Base-by-base conservation (phyloP, 2,797 vertebrate species). In the Selene dorsalis region DNA sequence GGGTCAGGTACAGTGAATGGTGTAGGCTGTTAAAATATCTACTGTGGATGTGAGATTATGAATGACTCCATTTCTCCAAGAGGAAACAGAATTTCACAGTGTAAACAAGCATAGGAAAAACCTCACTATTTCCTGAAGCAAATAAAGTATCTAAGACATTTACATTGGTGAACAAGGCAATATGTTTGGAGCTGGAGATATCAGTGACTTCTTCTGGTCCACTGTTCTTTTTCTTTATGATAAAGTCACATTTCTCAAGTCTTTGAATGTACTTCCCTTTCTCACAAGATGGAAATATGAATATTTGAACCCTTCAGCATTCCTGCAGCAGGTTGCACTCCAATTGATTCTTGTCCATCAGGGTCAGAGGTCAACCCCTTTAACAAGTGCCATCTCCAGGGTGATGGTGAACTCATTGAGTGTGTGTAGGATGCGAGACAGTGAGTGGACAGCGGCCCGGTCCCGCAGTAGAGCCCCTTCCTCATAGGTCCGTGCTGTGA, bases 321-420 rank as follows among this genome's bases (percentile, higher is more conserved):
- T 76, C 41, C 35, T 63, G 69, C 72, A 59, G 48, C 4, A 7
- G 35, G 35, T 53, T 61, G 63, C 47, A 38, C 59, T 69, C 60
- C 20, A 30, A 41, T 26, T 10, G 4, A n/a, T 18, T 30, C 52
- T 70, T 55, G 2, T 77, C 18, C 9, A 8, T 66, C 30, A 50
- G 47, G 88, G 90, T 95, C 96, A 99, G 91, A 99, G 95, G 52
- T 98, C 96, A 47, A 99, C 95, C 69, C 98, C 97, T 94, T 98
- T 99, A 69, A 98, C 94, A 57, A 99, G 96, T 0, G 98, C 97
- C 2, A 96, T 94, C 93, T 99, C 98, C 69, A 99, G 93, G 68
- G 96, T 89, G 68, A 99, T 94, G 93, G 93, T 93, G 92, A 99
- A 99, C 71, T 97, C 97, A n/a, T 96, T 95, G 63, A 99, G 86